phyloP scores from a whole-genome alignment of 2,888 invertebrate genomes.

The Slavum lentiscoides region DNA sequence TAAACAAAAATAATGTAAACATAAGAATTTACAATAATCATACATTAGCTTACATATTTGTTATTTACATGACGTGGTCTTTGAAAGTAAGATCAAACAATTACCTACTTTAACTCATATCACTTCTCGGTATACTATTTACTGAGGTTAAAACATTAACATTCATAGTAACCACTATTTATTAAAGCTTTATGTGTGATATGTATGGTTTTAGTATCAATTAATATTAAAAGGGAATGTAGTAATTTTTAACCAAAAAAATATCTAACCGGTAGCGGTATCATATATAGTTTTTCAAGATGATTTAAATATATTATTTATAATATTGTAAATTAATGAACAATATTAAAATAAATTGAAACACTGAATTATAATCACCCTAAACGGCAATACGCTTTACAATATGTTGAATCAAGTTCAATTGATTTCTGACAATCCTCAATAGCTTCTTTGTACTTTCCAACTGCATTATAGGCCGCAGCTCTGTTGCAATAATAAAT shows the following conservation, averaged over 20 bases:
- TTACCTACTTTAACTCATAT: background rate
- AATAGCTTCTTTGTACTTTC: constrained; percentile 80
- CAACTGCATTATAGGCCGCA: constrained; percentile 89
- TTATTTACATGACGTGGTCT: background rate
- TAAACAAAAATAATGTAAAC: background rate
- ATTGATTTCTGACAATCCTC: constrained; percentile 90
- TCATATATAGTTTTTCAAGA: too few relatives aligned
- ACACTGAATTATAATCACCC: constrained; percentile 63
- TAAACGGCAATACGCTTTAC: constrained; percentile 92
- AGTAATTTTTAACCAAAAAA: too few relatives aligned
- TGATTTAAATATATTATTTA: too few relatives aligned
- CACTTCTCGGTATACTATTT: background rate
- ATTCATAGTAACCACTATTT: background rate
- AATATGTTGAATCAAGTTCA: constrained; percentile 84
- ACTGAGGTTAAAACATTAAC: background rate
- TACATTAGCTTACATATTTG: background rate
- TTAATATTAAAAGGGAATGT: too few relatives aligned
- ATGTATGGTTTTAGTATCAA: too few relatives aligned
- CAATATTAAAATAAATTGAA: background rate
- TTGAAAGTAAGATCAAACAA: background rate
- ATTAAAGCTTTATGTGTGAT: too few relatives aligned
- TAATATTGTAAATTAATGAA: too few relatives aligned
- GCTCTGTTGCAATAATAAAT: constrained; percentile 97
- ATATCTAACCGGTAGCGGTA: too few relatives aligned
- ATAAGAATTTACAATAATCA: background rate